A percentile compares a stretch with the other conserved stretches of the same genome.
phyloP scores from a whole-genome alignment of 2,888 invertebrate species.

The Orthosia gracilis region DNA sequence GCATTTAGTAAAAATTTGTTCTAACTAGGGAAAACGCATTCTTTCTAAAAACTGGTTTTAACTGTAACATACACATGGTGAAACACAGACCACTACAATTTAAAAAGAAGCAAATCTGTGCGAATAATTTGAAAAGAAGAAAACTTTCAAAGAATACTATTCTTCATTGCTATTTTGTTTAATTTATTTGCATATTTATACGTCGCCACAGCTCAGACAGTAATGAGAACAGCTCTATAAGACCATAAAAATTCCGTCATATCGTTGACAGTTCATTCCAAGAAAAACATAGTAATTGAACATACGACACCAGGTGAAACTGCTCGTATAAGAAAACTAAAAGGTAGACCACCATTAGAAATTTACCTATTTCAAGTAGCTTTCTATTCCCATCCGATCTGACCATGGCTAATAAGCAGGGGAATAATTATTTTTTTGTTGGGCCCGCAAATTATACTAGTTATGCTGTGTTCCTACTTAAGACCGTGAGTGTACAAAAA shows the following conservation, averaged over 20 bases:
- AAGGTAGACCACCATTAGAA: conserved; percentile 65
- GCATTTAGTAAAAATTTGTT: too few relatives aligned
- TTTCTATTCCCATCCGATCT: conserved; percentile 62
- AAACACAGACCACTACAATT: not conserved
- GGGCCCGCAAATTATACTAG: conserved; percentile 51
- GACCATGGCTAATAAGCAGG: conserved; percentile 55
- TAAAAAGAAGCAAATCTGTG: not conserved
- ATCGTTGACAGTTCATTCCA: conserved; percentile 16
- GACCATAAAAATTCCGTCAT: conserved; percentile 31
- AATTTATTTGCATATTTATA: not conserved
- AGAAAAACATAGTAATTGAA: conserved; percentile 52
- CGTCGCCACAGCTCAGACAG: not conserved
- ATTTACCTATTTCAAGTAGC: conserved; percentile 61
- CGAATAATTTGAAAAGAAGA: not conserved
- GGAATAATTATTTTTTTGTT: conserved; percentile 64
- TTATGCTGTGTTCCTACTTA: conserved; percentile 33
- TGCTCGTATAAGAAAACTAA: conserved; percentile 56
- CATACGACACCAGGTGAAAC: conserved; percentile 58
- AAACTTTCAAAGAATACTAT: not conserved
- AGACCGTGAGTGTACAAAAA: conserved; percentile 52
- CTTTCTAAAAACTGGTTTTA: too few relatives aligned
- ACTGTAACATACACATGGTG: too few relatives aligned
- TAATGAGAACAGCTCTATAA: not conserved
- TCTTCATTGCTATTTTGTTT: not conserved
- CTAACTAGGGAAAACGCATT: too few relatives aligned